Conservation (phyloP, 2,113 vertebrate species). For the Melanotaenia duboulayi region DNA sequence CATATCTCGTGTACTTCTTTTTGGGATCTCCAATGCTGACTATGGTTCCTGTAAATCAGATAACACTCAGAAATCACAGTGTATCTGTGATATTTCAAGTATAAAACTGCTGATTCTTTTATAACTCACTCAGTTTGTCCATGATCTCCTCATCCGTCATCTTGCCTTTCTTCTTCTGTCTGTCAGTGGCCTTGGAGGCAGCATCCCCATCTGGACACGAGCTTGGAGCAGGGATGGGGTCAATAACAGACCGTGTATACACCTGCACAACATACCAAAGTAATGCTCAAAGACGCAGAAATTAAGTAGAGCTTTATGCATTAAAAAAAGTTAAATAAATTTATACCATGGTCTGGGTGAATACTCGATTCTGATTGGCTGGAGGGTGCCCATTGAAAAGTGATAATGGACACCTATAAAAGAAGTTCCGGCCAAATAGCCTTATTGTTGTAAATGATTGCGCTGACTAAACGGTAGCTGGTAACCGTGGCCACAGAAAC, state of each 20-base stretch:
- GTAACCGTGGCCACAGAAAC: too few species aligned
- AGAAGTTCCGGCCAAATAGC: too few species aligned
- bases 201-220: slow-evolving; percentile 84
- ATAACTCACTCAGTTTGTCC: slow-evolving; percentile 93
- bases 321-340: too few species aligned
- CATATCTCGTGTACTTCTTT: slow-evolving; percentile 97
- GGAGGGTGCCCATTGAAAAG: too few species aligned
- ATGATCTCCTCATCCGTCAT: slow-evolving; percentile 99
- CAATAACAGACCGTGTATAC: slow-evolving; percentile 95
- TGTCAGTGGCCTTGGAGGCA: slow-evolving; percentile 87
- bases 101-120: not conserved
- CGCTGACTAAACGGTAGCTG: too few species aligned
- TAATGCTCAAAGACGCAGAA: not conserved
- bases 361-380: too few species aligned
- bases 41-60: slow-evolving; percentile 86
- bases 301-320: too few species aligned
- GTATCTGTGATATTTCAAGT: too few species aligned
- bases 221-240: slow-evolving; percentile 89
- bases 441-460: too few species aligned
- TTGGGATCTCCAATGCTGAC: slow-evolving; percentile 98
- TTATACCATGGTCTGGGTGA: too few species aligned
- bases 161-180: slow-evolving; percentile 96
- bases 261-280: slow-evolving; percentile 77
- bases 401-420: too few species aligned
- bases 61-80: not conserved